A percentile compares a stretch with the other conserved stretches of the same genome.
These are phyloP conservation scores for Uropsilus gracilis DNA, from an alignment of 2,113 vertebrate species.

Conservation along the genomic window DNA sequence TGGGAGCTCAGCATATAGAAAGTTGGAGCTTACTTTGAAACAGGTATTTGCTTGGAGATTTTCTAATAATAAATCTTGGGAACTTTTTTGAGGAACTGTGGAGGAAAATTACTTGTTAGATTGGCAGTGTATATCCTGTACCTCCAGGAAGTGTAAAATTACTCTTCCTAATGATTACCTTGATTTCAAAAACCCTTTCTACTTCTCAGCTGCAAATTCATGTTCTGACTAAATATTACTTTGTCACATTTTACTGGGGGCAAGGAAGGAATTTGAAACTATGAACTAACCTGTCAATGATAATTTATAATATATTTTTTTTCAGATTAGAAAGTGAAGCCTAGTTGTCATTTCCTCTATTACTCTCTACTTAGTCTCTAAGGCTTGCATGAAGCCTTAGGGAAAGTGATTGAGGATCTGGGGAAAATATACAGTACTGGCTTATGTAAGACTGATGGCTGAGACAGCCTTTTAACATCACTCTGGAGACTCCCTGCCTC, in stretches of 20 bases:
- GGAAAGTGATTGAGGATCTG: not conserved
- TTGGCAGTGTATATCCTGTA: not conserved
- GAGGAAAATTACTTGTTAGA: conserved; percentile 25
- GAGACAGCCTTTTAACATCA: not conserved
- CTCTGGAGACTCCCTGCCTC: not conserved
- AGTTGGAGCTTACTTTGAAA: conserved; percentile 38
- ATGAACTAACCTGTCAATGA: not conserved
- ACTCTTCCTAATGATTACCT: not conserved
- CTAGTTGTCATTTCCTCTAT: not conserved
- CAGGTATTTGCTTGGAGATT: conserved; percentile 31
- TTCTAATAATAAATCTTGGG: not conserved
- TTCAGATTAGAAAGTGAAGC: conserved; percentile 44
- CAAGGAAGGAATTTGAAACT: not conserved
- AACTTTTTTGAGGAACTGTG: not conserved
- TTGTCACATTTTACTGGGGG: not conserved
- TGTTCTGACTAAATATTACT: conserved; percentile 2
- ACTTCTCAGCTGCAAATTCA: not conserved
- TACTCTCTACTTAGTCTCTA: not conserved
- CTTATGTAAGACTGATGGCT: not conserved
- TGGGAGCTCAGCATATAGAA: not conserved
- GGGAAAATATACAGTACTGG: not conserved
- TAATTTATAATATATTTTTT: not conserved
- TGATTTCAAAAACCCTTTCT: conserved; percentile 3
- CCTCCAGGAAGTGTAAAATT: conserved; percentile 27
- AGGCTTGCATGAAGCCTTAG: not conserved